These are phyloP conservation scores for Chalcosyrphus nemorum DNA, from an alignment of 2,888 invertebrate species.

Conservation along the genomic window DNA sequence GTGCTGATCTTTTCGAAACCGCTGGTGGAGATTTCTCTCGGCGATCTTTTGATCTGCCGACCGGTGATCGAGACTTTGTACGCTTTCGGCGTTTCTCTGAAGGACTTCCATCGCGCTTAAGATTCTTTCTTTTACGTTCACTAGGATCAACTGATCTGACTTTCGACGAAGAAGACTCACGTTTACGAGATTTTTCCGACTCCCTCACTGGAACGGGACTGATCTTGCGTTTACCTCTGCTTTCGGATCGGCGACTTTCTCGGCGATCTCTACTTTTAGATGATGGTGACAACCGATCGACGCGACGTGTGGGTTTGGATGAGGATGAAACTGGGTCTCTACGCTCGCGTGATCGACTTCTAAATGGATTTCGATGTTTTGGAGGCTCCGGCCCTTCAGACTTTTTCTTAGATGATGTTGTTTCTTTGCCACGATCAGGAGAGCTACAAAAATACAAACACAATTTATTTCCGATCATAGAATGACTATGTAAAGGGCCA, in stretches of 20 bases:
- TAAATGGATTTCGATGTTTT: constrained; percentile 75
- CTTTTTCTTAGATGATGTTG: constrained; percentile 66
- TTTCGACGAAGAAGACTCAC: constrained; percentile 25
- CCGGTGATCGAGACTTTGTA: constrained; percentile 67
- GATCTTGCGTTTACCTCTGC: constrained; percentile 36
- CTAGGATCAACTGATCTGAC: constrained; percentile 27
- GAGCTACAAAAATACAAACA: constrained; percentile 74
- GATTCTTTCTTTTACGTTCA: constrained; percentile 54
- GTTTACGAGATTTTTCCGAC: constrained; percentile 46
- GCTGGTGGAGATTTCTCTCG: constrained; percentile 48
- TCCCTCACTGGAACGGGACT: constrained; percentile 46
- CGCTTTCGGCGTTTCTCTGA: constrained; percentile 39
- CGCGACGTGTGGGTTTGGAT: constrained; percentile 66
- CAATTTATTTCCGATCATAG: neutral
- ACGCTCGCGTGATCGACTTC: constrained; percentile 78
- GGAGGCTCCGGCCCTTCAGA: constrained; percentile 34
- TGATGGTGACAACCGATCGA: constrained; percentile 73
- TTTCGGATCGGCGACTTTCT: constrained; percentile 13
- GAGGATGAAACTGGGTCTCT: constrained; percentile 63
- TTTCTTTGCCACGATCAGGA: constrained; percentile 63
- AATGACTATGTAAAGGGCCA: neutral
- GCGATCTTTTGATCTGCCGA: constrained; percentile 49
- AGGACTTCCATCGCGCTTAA: constrained; percentile 16
- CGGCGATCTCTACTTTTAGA: constrained; percentile 56
- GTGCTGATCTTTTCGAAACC: neutral